Conservation (phyloP, 2,797 vertebrate genomes). For the Tenualosa ilisha region DNA sequence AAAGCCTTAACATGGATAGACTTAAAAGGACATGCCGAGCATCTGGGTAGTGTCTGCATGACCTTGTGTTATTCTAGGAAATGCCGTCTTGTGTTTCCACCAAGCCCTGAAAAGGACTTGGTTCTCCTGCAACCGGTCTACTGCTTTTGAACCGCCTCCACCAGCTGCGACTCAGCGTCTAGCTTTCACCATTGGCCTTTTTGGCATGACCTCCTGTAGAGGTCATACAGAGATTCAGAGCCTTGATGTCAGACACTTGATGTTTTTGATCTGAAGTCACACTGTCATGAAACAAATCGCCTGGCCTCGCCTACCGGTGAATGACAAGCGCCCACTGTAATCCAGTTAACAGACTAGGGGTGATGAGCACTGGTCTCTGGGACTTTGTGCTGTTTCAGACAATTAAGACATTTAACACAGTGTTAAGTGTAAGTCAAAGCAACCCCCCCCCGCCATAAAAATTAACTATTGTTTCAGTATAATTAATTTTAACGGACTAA, state of each 20-base stretch:
- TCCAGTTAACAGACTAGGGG: neutral
- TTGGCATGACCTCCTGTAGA: neutral
- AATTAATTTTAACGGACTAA: too few species aligned
- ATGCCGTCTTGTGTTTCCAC: constrained; percentile 19
- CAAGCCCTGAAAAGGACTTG: constrained; percentile 15
- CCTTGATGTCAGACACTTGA: neutral
- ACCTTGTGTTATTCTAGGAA: constrained; percentile 24
- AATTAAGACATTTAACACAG: neutral
- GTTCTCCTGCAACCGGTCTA: neutral
- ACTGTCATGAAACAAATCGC: neutral
- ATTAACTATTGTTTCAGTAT: too few species aligned
- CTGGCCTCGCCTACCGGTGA: neutral
- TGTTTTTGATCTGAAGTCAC: neutral
- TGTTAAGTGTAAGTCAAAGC: neutral
- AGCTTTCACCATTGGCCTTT: neutral
- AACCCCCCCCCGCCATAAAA: too few species aligned
- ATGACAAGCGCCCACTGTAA: neutral
- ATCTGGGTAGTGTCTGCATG: neutral
- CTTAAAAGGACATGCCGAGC: constrained; percentile 4
- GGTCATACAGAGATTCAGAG: neutral
- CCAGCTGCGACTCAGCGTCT: neutral
- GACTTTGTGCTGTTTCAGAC: too few species aligned
- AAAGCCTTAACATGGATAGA: neutral
- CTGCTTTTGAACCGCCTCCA: neutral
- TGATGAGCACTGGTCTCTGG: neutral